These are phyloP conservation scores for Seira musarum DNA, from an alignment of 2,888 invertebrate species.

Conservation along the genomic window DNA sequence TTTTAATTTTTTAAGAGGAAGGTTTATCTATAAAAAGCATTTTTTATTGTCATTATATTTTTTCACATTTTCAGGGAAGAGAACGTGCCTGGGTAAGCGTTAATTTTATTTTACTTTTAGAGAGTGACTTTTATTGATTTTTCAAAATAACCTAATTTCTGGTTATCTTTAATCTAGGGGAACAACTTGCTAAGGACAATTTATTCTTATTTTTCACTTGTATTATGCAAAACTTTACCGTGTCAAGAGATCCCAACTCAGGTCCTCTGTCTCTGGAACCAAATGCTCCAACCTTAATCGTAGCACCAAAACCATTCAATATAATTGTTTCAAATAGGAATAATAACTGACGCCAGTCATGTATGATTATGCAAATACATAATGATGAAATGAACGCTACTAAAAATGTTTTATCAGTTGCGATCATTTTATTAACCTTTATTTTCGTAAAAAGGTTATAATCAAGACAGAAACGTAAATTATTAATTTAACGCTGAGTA, in stretches of 20 bases:
- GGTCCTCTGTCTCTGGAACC: constrained; percentile 58
- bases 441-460: too few species aligned
- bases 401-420: neutral
- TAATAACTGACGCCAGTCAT: neutral
- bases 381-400: neutral
- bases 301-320: constrained; percentile 66
- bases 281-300: constrained; percentile 63
- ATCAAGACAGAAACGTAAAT: too few species aligned
- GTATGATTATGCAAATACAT: too few species aligned
- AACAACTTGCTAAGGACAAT: constrained; percentile 64
- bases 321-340: constrained; percentile 61
- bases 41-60: too few species aligned
- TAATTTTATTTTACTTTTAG: too few species aligned
- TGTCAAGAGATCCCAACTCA: constrained; percentile 60
- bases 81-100: constrained; percentile 48
- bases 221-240: constrained; percentile 64
- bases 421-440: too few species aligned
- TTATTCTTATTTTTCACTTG: constrained; percentile 66
- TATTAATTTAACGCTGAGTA: too few species aligned
- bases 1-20: too few species aligned
- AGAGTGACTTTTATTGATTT: neutral
- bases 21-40: too few species aligned
- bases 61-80: too few species aligned
- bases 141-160: too few species aligned
- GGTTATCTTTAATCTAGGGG: constrained; percentile 50